phyloP scores from a whole-genome alignment of 37 sponge, comb jelly and placozoan genomes.

The Hormiphora californensis region DNA sequence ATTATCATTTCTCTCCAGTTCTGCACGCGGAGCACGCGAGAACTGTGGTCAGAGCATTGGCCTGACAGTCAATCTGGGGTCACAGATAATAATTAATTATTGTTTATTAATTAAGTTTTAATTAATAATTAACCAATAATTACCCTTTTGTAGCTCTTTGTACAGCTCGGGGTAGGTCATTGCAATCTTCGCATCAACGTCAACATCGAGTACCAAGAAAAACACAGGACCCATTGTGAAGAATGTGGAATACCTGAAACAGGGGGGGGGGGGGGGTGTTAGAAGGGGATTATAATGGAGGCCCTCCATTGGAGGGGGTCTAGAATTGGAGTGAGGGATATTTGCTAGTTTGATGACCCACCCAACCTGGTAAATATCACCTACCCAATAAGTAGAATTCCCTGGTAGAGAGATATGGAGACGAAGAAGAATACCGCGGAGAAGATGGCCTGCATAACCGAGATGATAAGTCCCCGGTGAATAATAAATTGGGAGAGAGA shows the following conservation, averaged over 20 bases:
- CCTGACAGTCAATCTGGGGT: too few relatives aligned
- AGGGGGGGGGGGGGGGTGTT: too few relatives aligned
- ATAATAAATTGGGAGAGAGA: constrained; percentile 93
- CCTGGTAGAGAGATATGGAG: constrained; percentile 87
- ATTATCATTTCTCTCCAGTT: too few relatives aligned
- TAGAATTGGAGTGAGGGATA: too few relatives aligned
- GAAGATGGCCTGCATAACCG: constrained; percentile 96
- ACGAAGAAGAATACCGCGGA: constrained; percentile 83
- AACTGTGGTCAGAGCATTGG: too few relatives aligned
- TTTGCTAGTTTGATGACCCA: neutral
- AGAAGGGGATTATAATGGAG: too few relatives aligned
- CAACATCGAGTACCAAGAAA: constrained; percentile 84
- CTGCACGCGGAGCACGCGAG: too few relatives aligned
- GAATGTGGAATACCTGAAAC: constrained; percentile 72
- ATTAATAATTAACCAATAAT: too few relatives aligned
- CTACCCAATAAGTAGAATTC: constrained; percentile 88
- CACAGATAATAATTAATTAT: too few relatives aligned
- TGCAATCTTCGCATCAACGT: constrained; percentile 78
- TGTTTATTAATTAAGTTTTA: too few relatives aligned
- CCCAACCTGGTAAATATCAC: neutral
- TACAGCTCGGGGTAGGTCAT: constrained; percentile 91
- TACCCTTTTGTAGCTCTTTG: constrained; percentile 64
- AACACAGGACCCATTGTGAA: constrained; percentile 96
- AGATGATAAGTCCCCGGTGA: constrained; percentile 89
- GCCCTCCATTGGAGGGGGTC: too few relatives aligned